Conservation (phyloP, 2,113 vertebrate species). For the Psettodes erumei region DNA sequence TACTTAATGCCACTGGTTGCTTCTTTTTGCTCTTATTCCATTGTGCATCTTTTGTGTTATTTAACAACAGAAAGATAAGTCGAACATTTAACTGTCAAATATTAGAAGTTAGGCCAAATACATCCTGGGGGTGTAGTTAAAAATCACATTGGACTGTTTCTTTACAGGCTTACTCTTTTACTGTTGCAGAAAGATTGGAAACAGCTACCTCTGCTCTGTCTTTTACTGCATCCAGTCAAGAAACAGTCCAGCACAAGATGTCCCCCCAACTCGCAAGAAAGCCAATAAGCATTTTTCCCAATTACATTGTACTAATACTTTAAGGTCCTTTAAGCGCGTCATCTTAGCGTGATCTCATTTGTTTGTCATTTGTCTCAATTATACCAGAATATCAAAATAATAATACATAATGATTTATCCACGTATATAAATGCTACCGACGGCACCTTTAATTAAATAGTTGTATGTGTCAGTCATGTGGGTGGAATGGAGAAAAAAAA, state of each 20-base stretch:
- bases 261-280: background rate
- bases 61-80: background rate
- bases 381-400: background rate
- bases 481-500: slow-evolving; percentile 36
- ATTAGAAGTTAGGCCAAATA: slow-evolving; percentile 2
- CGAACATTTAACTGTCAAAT: slow-evolving; percentile 4
- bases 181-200: background rate
- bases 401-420: slow-evolving; percentile 10
- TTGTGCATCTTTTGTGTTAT: background rate
- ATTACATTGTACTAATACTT: background rate
- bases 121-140: background rate
- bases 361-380: background rate
- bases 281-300: background rate
- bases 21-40: background rate
- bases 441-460: slow-evolving; percentile 34
- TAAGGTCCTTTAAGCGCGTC: background rate
- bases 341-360: background rate
- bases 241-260: too few species aligned
- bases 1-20: background rate
- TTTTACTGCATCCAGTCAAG: background rate
- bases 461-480: slow-evolving; percentile 46
- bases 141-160: too few species aligned
- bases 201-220: background rate
- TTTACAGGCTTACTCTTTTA: too few species aligned
- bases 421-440: slow-evolving; percentile 30